Evolutionary conservation across 2,888 invertebrate genomes (phyloP).

Genomic region (Agonopterix heracliana): DNA sequence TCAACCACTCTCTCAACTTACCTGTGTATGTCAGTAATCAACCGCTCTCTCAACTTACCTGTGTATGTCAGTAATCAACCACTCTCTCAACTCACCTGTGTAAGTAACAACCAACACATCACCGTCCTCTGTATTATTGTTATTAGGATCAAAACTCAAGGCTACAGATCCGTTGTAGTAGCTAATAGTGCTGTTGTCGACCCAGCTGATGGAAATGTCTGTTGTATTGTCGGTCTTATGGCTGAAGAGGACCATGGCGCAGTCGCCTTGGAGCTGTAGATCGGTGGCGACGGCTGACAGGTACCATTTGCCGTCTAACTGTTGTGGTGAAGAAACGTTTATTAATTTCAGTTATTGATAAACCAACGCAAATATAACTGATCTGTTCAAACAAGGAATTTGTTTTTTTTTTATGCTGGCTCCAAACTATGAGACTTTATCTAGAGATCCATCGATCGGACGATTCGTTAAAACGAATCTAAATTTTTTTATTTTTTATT

Average conservation of each 20-base stretch:
- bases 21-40: constrained; percentile 60
- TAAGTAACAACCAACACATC: constrained; percentile 56
- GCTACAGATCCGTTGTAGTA: constrained; percentile 60
- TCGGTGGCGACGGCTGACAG: constrained; percentile 52
- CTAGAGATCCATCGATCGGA: too few species aligned
- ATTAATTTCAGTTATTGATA: background rate
- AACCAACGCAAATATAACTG: background rate
- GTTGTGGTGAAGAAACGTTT: background rate
- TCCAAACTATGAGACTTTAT: too few species aligned
- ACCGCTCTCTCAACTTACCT: constrained; percentile 32
- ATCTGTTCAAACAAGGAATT: too few species aligned
- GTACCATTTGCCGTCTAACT: constrained; percentile 66
- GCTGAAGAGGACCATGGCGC: constrained; percentile 57
- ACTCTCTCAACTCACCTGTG: constrained; percentile 35
- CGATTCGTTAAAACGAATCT: too few species aligned
- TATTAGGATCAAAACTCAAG: constrained; percentile 44
- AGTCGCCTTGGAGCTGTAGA: constrained; percentile 47
- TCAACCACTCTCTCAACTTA: constrained; percentile 31
- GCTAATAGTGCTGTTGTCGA: constrained; percentile 50
- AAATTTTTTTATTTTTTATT: too few species aligned
- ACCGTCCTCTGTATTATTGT: constrained; percentile 41
- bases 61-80: constrained; percentile 45
- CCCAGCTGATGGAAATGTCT: constrained; percentile 59
- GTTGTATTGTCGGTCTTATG: constrained; percentile 54
- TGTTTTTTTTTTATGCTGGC: too few species aligned